Percentiles rank a stretch among this genome's conserved stretches.
Evolutionary conservation across 2,113 vertebrate genomes (phyloP).

Genomic region (Ammodytes dubius): DNA sequence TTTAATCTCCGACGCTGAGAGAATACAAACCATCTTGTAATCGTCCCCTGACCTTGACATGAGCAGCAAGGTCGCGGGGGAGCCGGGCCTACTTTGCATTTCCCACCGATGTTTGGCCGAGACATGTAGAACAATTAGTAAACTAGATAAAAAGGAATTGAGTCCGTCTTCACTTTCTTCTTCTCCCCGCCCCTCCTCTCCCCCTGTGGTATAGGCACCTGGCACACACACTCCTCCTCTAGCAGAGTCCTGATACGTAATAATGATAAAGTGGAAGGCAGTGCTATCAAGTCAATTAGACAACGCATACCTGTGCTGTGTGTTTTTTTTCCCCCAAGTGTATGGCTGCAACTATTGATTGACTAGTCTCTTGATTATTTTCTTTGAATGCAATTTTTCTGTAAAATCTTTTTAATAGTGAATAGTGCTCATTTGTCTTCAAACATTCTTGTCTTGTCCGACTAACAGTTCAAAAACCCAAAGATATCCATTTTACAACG

Average conservation of each 20-base stretch:
- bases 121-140: conserved; percentile 81
- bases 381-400: not conserved
- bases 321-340: not conserved
- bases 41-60: conserved; percentile 81
- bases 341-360: conserved; percentile 8
- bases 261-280: conserved; percentile 83
- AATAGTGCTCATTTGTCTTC: not conserved
- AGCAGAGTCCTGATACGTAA: conserved; percentile 80
- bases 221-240: conserved; percentile 50
- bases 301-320: conserved; percentile 20
- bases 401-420: not conserved
- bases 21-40: conserved; percentile 84
- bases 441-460: not conserved
- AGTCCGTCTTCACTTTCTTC: conserved; percentile 17
- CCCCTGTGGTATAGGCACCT: conserved; percentile 58
- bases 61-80: conserved; percentile 58
- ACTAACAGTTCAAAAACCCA: not conserved
- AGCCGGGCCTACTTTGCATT: conserved; percentile 67
- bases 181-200: not conserved
- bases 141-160: conserved; percentile 71
- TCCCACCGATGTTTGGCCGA: conserved; percentile 66
- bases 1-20: conserved; percentile 80
- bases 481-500: not conserved
- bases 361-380: not conserved
- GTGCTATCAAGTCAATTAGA: conserved; percentile 77